Percentiles rank a stretch among this genome's conserved stretches.
These are phyloP conservation scores for Chaetogeoica ovagalla DNA, from an alignment of 2,888 invertebrate genomes.

Conservation along the genomic window DNA sequence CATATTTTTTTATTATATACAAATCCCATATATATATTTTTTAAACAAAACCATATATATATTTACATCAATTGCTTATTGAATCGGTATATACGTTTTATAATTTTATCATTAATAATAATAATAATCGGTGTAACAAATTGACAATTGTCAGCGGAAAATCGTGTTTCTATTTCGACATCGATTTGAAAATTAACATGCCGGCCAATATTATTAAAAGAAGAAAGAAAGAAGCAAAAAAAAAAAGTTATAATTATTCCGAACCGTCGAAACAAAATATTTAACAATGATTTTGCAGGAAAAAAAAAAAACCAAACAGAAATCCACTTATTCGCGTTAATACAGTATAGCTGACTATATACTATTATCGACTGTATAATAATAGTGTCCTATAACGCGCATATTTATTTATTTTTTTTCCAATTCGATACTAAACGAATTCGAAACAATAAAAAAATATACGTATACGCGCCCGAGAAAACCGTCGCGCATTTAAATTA, in stretches of 20 bases:
- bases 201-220: too few species aligned
- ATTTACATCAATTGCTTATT: background rate
- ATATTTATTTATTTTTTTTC: too few species aligned
- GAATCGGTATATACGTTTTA: background rate
- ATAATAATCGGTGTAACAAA: constrained; percentile 10
- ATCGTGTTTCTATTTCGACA: constrained; percentile 4
- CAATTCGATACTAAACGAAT: too few species aligned
- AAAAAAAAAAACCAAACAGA: background rate
- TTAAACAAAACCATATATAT: background rate
- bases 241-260: background rate
- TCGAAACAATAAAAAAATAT: too few species aligned
- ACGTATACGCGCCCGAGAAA: too few species aligned
- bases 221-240: background rate
- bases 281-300: background rate
- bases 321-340: background rate
- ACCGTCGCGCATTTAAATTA: too few species aligned
- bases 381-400: too few species aligned
- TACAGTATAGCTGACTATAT: background rate
- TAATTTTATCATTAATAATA: background rate
- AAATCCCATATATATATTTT: background rate
- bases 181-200: background rate
- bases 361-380: too few species aligned
- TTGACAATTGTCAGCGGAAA: background rate
- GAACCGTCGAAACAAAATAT: constrained; percentile 1
- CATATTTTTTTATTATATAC: too few species aligned